These are phyloP conservation scores for Eretmocerus hayati DNA, from an alignment of 2,888 invertebrate genomes.

Conservation along the genomic window DNA sequence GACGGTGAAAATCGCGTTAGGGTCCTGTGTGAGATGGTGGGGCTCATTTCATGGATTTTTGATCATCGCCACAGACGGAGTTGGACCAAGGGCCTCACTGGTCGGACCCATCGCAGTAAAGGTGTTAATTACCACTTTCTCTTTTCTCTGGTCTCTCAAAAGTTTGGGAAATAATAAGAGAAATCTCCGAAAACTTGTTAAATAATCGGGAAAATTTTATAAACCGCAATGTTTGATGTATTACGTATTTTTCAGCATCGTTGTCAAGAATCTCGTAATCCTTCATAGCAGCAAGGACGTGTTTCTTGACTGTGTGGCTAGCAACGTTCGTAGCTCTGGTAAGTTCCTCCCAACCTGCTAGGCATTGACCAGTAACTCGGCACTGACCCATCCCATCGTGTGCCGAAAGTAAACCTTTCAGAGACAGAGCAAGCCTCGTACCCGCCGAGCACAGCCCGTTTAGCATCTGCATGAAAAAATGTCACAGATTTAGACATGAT, in stretches of 20 bases:
- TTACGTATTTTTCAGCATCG: constrained; percentile 31
- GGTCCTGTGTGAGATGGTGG: too few species aligned
- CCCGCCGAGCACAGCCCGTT: constrained; percentile 60
- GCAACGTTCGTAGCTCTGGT: constrained; percentile 57
- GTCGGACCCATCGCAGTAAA: too few species aligned
- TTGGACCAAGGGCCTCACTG: too few species aligned
- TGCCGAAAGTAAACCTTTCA: constrained; percentile 48
- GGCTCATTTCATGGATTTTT: too few species aligned
- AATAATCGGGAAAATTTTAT: too few species aligned
- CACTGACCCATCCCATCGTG: constrained; percentile 48
- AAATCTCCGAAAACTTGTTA: too few species aligned
- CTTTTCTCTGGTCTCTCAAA: too few species aligned
- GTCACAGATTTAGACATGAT: too few species aligned
- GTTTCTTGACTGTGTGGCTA: constrained; percentile 58
- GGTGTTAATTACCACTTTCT: constrained; percentile 9
- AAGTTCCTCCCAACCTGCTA: constrained; percentile 60
- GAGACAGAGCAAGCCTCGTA: constrained; percentile 55
- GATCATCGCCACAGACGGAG: too few species aligned
- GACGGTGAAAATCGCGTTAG: too few species aligned
- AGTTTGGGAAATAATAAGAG: too few species aligned
- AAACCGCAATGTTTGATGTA: too few species aligned
- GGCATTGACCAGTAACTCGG: constrained; percentile 50
- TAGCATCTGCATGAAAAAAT: constrained; percentile 49
- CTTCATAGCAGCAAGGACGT: constrained; percentile 54
- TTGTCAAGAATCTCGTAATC: constrained; percentile 40